These are phyloP conservation scores for Potamilus streckersoni DNA, from an alignment of 1,140 invertebrate genomes.

Conservation along the genomic window DNA sequence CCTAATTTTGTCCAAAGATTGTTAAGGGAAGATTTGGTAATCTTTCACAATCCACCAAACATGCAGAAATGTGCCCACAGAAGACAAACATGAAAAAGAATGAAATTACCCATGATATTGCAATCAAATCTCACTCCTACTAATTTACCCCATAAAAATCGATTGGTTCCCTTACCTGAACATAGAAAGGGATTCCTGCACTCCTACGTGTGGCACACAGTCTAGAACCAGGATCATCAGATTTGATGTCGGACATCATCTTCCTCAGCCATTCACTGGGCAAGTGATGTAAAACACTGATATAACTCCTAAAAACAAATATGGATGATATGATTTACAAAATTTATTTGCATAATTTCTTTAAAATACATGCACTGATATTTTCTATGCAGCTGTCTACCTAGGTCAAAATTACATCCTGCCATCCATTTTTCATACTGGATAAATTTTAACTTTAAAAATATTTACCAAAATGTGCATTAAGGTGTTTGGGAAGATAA, in stretches of 20 bases:
- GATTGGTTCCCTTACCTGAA: constrained; percentile 75
- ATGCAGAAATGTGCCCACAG: background rate
- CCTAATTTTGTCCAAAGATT: too few species aligned
- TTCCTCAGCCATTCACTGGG: constrained; percentile 80
- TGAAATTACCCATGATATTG: background rate
- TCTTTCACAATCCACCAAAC: background rate
- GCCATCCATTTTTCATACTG: too few species aligned
- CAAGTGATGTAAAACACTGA: constrained; percentile 73
- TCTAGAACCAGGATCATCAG: constrained; percentile 68
- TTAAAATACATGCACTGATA: too few species aligned
- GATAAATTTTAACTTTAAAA: too few species aligned
- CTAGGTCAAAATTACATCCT: too few species aligned
- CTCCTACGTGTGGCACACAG: constrained; percentile 88
- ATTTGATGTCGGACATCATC: constrained; percentile 74
- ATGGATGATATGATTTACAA: background rate
- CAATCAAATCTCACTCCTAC: background rate
- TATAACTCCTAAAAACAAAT: constrained; percentile 50
- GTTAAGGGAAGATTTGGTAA: background rate
- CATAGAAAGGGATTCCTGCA: constrained; percentile 91
- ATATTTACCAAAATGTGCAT: too few species aligned
- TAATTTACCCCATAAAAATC: background rate
- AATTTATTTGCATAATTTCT: too few species aligned
- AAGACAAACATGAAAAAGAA: background rate
- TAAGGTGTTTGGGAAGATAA: too few species aligned
- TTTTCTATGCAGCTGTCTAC: too few species aligned